phyloP scores from a whole-genome alignment of 53 echinoderm and acorn worm species.

The Astropecten irregularis region DNA sequence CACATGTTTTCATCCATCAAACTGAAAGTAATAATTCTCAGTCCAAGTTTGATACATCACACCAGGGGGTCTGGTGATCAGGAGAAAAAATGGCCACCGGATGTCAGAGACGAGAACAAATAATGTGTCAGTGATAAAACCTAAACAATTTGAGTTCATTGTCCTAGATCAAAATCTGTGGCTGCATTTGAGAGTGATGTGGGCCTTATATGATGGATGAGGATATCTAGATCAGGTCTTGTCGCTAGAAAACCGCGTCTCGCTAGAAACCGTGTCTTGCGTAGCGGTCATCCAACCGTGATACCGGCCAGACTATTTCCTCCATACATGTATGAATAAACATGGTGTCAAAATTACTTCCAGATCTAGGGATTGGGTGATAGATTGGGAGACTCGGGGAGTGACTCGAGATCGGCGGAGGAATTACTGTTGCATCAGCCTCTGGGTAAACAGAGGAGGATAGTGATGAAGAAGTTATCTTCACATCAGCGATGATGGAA shows the following conservation, averaged over 20 bases:
- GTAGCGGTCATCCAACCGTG: slow-evolving; percentile 27
- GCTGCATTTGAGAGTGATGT: background rate
- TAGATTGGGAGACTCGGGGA: slow-evolving; percentile 10
- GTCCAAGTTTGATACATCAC: no score
- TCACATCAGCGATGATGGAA: background rate
- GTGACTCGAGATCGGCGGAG: background rate
- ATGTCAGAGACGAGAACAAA: no score
- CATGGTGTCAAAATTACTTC: slow-evolving; percentile 8
- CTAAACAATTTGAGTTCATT: slow-evolving; percentile 31
- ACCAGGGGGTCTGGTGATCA: no score
- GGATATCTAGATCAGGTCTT: slow-evolving; percentile 19
- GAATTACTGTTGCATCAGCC: background rate
- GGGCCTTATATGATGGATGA: slow-evolving; percentile 56
- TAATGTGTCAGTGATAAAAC: no score
- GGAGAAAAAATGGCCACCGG: no score
- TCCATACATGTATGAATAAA: slow-evolving; percentile 51
- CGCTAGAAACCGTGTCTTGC: slow-evolving; percentile 29
- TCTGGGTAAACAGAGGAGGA: background rate
- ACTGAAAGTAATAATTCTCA: no score
- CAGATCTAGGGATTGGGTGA: slow-evolving; percentile 26
- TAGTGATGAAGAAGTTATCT: slow-evolving; percentile 15
- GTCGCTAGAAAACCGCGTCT: background rate
- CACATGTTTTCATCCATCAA: no score
- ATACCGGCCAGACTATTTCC: slow-evolving; percentile 14
- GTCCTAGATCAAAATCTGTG: slow-evolving; percentile 31